These are phyloP conservation scores for Gordius sp. DNA, from an alignment of 2,888 invertebrate species.

Conservation along the genomic window DNA sequence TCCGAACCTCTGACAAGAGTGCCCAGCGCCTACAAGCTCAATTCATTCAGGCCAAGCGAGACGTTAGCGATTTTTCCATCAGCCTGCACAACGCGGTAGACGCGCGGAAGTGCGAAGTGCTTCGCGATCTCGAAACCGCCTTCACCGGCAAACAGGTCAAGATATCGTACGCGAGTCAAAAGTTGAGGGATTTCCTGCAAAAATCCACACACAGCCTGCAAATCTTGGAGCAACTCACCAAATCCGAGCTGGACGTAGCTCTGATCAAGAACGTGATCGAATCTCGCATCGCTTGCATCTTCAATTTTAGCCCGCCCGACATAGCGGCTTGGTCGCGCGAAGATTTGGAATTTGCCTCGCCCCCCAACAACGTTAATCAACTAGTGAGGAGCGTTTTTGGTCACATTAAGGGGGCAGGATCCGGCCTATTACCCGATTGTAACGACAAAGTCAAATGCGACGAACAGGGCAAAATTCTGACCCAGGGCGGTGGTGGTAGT, in stretches of 20 bases:
- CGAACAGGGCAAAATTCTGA: neutral
- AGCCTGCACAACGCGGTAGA: constrained; percentile 22
- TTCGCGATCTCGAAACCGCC: constrained; percentile 26
- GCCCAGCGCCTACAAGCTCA: neutral
- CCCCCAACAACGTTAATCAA: neutral
- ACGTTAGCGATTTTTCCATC: neutral
- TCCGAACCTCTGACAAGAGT: neutral
- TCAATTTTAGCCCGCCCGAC: neutral
- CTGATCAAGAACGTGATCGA: neutral
- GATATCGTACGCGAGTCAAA: neutral
- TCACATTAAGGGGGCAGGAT: neutral
- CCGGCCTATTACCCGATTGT: neutral
- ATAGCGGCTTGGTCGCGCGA: neutral
- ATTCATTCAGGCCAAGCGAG: neutral
- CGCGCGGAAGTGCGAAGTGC: constrained; percentile 26
- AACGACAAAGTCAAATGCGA: neutral
- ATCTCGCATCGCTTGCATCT: neutral
- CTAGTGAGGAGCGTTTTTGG: neutral
- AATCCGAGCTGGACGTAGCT: neutral
- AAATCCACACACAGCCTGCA: neutral
- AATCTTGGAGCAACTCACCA: neutral
- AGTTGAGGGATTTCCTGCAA: neutral
- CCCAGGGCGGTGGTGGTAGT: neutral
- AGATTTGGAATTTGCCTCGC: neutral
- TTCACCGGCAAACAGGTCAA: constrained; percentile 25